Base-by-base conservation (phyloP, 2,797 vertebrate genomes). In the Epinephelus awoara region DNA sequence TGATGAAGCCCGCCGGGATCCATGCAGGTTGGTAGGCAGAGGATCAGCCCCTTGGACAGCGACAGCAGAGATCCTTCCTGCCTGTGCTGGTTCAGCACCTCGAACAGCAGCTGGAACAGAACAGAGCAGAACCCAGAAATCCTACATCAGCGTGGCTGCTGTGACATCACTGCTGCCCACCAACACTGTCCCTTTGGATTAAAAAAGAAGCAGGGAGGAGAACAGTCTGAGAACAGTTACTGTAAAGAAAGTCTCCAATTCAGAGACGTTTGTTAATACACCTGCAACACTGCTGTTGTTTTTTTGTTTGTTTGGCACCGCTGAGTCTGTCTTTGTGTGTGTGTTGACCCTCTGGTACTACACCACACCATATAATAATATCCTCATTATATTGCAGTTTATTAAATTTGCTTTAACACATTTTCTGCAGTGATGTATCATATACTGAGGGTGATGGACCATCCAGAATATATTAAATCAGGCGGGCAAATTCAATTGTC, bases 11-110 rank as follows among this genome's bases (percentile, higher is more conserved):
- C 51, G n/a, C n/a, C 18, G 21, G 52, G 46, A 21, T 40, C 14
- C 18, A 42, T 23, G 17, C 4, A 44, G 55, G 40, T 57, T 13
- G n/a, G 3, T 4, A 14, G 38, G 29, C 4, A 25, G 61, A 25
- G 23, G 71, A 79, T 73, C 51, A 73, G 63, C 64, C 56, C 25
- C 68, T 55, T 25, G 64, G 67, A 72, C 77, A 71, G 65, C 15
- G 2, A 55, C 44, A 51, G 65, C 47, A 42, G 40, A 19, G 49
- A 10, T 59, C 44, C 49, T 15, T 14, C 23, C 47, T 80, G 59
- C 2, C 6, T 19, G 21, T 64, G 54, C 13, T 1, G 12, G 70
- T 70, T 80, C 65, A 83, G 80, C 67, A 67, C n/a, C 25, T 52
- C 52, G 5, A 67, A 72, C 66, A 64, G 50, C 56, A 51, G 52